Evolutionary conservation across 1,140 invertebrate species (phyloP).

Genomic region (Ctenoplectra terminalis): DNA sequence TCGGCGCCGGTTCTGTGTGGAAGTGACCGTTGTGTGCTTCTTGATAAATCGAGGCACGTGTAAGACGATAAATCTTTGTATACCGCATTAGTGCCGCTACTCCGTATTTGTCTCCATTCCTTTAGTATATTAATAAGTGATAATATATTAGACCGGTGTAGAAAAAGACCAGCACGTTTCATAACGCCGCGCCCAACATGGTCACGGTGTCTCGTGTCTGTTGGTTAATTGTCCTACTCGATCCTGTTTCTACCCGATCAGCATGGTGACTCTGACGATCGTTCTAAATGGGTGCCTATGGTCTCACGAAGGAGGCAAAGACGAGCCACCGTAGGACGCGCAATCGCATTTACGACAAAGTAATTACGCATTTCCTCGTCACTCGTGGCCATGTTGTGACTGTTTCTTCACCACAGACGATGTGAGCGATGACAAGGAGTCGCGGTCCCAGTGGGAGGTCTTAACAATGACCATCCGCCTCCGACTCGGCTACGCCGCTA

Average conservation of each 20-base stretch:
- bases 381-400: constrained; percentile 69
- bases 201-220: background rate
- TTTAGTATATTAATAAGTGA: constrained; percentile 65
- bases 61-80: constrained; percentile 64
- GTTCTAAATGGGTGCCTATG: background rate
- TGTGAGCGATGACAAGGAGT: constrained; percentile 77
- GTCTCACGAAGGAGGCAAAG: background rate
- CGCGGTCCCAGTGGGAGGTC: constrained; percentile 74
- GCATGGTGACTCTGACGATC: background rate
- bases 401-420: constrained; percentile 69
- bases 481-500: constrained; percentile 66
- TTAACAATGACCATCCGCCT: constrained; percentile 75
- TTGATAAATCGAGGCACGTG: constrained; percentile 66
- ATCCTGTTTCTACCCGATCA: constrained; percentile 11
- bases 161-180: background rate
- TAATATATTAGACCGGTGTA: constrained; percentile 48
- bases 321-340: constrained; percentile 1
- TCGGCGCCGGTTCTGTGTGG: constrained; percentile 23
- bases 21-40: constrained; percentile 51
- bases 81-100: constrained; percentile 56
- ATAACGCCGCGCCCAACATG: constrained; percentile 7
- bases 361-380: constrained; percentile 72
- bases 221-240: constrained; percentile 36
- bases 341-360: constrained; percentile 64
- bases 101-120: constrained; percentile 64